Evolutionary conservation across 2,888 invertebrate genomes (phyloP).

Genomic region (Erebia ligea): DNA sequence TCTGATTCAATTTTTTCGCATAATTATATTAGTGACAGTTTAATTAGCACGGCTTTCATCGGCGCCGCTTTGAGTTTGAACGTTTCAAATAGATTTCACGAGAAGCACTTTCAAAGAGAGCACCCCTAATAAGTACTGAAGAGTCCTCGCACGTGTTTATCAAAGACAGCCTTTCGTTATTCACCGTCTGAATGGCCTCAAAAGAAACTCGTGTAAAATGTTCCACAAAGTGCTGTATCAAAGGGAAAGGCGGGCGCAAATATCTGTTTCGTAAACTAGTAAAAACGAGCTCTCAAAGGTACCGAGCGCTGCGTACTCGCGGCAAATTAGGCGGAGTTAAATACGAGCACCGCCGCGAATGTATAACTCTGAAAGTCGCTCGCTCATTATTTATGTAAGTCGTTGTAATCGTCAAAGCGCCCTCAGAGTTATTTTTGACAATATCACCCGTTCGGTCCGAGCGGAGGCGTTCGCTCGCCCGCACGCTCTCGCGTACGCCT

Average conservation of each 20-base stretch:
- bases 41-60: slow-evolving; percentile 81
- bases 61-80: slow-evolving; percentile 80
- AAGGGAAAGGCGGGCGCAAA: slow-evolving; percentile 82
- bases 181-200: slow-evolving; percentile 83
- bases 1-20: slow-evolving; percentile 75
- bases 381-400: slow-evolving; percentile 80
- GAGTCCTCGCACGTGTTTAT: slow-evolving; percentile 84
- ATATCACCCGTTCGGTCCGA: slow-evolving; percentile 57
- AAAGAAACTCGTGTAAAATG: slow-evolving; percentile 84
- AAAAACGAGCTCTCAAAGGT: slow-evolving; percentile 83
- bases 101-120: slow-evolving; percentile 83
- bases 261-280: slow-evolving; percentile 84
- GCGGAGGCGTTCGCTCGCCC: slow-evolving; percentile 42
- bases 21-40: slow-evolving; percentile 82
- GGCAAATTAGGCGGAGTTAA: slow-evolving; percentile 83
- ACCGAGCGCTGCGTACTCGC: slow-evolving; percentile 69
- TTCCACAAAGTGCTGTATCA: slow-evolving; percentile 83
- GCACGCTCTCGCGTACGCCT: slow-evolving; percentile 51
- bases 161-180: slow-evolving; percentile 84
- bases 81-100: slow-evolving; percentile 82
- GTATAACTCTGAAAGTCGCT: slow-evolving; percentile 77
- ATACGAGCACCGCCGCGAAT: slow-evolving; percentile 78
- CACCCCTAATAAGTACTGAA: slow-evolving; percentile 84
- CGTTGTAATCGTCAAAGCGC: slow-evolving; percentile 72
- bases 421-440: slow-evolving; percentile 62